Base-by-base conservation (phyloP, 2,113 vertebrate species). In the Albula goreensis region DNA sequence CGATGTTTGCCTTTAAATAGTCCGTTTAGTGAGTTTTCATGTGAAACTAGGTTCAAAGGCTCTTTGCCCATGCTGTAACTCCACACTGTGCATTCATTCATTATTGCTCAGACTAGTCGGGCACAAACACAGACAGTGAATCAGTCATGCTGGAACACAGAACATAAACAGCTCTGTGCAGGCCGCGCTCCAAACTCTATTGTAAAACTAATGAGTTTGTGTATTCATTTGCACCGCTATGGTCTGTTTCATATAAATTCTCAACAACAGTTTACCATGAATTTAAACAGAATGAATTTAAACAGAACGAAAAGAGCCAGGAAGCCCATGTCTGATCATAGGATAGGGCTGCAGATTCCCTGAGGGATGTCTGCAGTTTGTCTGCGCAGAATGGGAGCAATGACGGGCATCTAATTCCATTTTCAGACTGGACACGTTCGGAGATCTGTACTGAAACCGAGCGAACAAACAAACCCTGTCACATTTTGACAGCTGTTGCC, bases 201-300 rank as follows among this genome's bases (percentile, higher is more conserved):
- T 81, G 50, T 52, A 51, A 81, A 52, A 22, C 17, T 81, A 25
- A n/a, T 50, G 80, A 81, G 25, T 50, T 52, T 81, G 80, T 81
- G 17, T 85, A 57, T 81, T 85, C 78, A 85, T 56, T 79, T n/a
- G n/a, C 12, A 78, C 52, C 9, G 25, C 78, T 50, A 49, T 22
- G 17, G 56, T 50, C 74, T 60, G 84, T 60, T 81, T n/a, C 12
- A n/a, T 70, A n/a, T 66, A 86, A 80, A 81, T 56, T 7, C 41
- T 79, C 31, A 56, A 78, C 70, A 83, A 31, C 17, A 48, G 70
- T 48, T 79, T 85, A 86, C 56, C 51, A 50, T 78, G 8, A 83
- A 2, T 19, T 49, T 51, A 78, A 86, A 74, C 41, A 12, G 50
- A 83, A 83, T 53, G n/a, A 70, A n/a, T n/a, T 4, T 22, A 51